Evolutionary conservation across 2,113 vertebrate species (phyloP), one percentile per base, ranked within the genome.

Genomic region (Salvelinus sp.): DNA sequence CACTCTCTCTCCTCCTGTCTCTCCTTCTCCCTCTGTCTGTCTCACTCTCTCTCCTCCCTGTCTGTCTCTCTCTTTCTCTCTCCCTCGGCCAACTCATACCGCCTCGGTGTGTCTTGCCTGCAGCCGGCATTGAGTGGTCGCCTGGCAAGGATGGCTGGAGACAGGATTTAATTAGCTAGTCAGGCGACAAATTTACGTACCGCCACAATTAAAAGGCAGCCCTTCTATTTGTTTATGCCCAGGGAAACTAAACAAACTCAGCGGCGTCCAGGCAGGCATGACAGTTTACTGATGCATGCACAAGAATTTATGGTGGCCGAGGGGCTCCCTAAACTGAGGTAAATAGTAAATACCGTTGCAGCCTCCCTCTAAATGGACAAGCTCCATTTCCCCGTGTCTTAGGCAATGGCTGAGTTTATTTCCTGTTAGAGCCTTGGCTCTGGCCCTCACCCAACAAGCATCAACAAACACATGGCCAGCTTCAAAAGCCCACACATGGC

Each of bases 121-220:
- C 66, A 76, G 16, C 63, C 30, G 75, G 77, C 48, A 76, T 76
- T 72, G 58, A 76, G 74, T 69, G 58, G 75, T 77, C 77, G 6
- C 47, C 38, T 27, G 62, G 70, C 72, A 65, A 50, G 38, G 74
- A 78, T 16, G 80, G 69, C 74, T 79, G 82, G 80, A 81, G 77
- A 81, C 14, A 66, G 79, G 79, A 86, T 90, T 88, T 88, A 88
- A 91, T 91, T 86, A 90, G 75, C 75, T 78, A 88, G 86, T 76
- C 80, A 83, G 78, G 75, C 81, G 62, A 85, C 87, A 87, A 88
- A 89, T 88, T n/a, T n/a, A n/a, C n/a, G n/a, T 84, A 83, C 72
- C 63, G 69, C 28, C 0, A 58, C 87, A 88, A 87, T 90, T 88
- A 89, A 84, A 82, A 79, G 48, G 18, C 79, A 65, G 78, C 3